Conservation (phyloP, 2,113 vertebrate species). For the Dicerorhinus sumatrensis region DNA sequence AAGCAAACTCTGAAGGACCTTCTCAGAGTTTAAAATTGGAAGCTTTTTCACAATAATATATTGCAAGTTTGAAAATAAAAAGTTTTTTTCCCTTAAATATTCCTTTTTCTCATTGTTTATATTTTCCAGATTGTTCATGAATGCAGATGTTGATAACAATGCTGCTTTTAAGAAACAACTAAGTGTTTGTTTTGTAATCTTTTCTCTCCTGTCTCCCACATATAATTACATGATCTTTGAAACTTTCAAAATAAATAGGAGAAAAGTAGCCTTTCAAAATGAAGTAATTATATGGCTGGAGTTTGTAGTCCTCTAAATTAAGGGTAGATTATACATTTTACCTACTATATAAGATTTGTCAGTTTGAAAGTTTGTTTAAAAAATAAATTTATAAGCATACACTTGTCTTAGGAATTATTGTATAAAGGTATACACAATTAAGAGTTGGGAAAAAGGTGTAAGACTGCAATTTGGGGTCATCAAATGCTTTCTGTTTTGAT, state of each 20-base stretch:
- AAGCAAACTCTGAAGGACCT: slow-evolving; percentile 71
- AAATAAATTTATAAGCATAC: neutral
- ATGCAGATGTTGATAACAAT: slow-evolving; percentile 50
- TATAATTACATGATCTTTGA: slow-evolving; percentile 63
- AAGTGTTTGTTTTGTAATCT: slow-evolving; percentile 66
- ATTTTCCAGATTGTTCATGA: slow-evolving; percentile 55
- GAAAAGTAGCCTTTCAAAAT: slow-evolving; percentile 74
- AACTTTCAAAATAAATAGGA: slow-evolving; percentile 75
- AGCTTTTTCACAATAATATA: slow-evolving; percentile 72
- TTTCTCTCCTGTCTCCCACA: slow-evolving; percentile 61
- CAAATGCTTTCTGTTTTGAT: slow-evolving; percentile 18
- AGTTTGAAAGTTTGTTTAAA: neutral
- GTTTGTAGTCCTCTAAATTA: slow-evolving; percentile 43
- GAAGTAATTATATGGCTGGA: slow-evolving; percentile 65
- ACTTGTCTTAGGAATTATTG: neutral
- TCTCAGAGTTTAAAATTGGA: slow-evolving; percentile 70
- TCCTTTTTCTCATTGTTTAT: slow-evolving; percentile 62
- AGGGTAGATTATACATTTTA: neutral
- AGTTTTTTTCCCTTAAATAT: slow-evolving; percentile 50
- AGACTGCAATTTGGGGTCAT: neutral
- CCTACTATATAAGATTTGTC: neutral
- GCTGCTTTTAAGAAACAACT: slow-evolving; percentile 64
- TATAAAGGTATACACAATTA: neutral
- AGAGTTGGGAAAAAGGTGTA: neutral
- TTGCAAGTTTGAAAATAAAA: slow-evolving; percentile 73